phyloP scores from a whole-genome alignment of 2,888 invertebrate genomes.

The Hermaeophaga mercurialis region DNA sequence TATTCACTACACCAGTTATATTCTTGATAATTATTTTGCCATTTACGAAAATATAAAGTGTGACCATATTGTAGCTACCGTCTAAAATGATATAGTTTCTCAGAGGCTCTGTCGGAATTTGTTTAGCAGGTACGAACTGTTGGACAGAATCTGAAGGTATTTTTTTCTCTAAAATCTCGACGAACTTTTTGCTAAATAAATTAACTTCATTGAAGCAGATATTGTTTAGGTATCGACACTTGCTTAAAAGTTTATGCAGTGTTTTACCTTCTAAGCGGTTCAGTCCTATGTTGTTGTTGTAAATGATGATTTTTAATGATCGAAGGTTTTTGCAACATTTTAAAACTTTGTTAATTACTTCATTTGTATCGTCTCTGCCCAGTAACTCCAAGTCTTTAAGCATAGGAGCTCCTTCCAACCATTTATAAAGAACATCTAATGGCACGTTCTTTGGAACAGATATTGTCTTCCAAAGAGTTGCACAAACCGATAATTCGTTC shows the following conservation, averaged over 20 bases:
- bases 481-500: conserved; percentile 35
- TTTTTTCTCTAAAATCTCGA: conserved; percentile 33
- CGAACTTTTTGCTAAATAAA: conserved; percentile 40
- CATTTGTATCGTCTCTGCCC: conserved; percentile 37
- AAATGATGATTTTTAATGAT: conserved; percentile 33
- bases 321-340: conserved; percentile 35
- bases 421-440: conserved; percentile 35
- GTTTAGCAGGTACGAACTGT: conserved; percentile 36
- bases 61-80: conserved; percentile 33
- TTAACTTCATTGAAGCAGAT: conserved; percentile 37
- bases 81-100: conserved; percentile 35
- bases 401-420: conserved; percentile 40
- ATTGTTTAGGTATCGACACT: conserved; percentile 36
- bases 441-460: conserved; percentile 36
- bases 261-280: conserved; percentile 32
- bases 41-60: conserved; percentile 26
- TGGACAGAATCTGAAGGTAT: conserved; percentile 17
- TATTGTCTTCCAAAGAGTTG: conserved; percentile 41
- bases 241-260: conserved; percentile 38
- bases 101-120: conserved; percentile 39
- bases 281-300: conserved; percentile 29
- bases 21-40: conserved; percentile 20
- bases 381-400: conserved; percentile 37
- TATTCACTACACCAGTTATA: conserved; percentile 4
- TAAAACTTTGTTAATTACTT: conserved; percentile 30